Evolutionary conservation across 2,888 invertebrate genomes (phyloP), one percentile per base, ranked within the genome.

Genomic region (Dynastes maya): DNA sequence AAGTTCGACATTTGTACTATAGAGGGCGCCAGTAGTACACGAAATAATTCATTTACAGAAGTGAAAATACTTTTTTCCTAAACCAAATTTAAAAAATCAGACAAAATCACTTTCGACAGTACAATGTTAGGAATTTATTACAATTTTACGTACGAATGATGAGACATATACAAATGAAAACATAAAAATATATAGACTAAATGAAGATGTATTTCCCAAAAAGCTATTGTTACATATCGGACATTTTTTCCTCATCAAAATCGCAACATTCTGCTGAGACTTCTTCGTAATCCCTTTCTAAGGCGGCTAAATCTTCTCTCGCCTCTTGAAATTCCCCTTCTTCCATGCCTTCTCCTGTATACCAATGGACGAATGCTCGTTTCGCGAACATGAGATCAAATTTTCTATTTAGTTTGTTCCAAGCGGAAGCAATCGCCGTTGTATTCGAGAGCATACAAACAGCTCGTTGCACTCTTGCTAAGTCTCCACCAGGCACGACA

Each of bases 351-450:
- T 95, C 88, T 6, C 91, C 91, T 40, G 91, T 92, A 86, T 91
- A 96, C 98, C 98, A 98, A 88, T 98, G 98, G 81, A 98, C 96
- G 86, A 98, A 98, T 71, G 98, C 98, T 80, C 96, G 91, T 90
- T 97, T 97, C 82, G 95, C 94, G 89, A 94, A 97, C 96, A 97
- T 97, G 85, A 98, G 91, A 90, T 98, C 98, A 88, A 98, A 97
- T 90, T 98, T 98, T 89, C 94, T 95, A 90, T 97, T 95, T 78
- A 98, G 92, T 86, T 96, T 95, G 82, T 94, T 93, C 95, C 97
- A 97, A 71, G 97, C 97, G 85, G 96, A 94, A 13, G 95, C 94
- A 85, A 97, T 96, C 83, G 97, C 96, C 22, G 97, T 98, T 5
- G 97, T 97, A 89, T 98, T 98, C 86, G 92, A 96, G 86, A 93